A percentile compares a stretch with the other conserved stretches of the same genome.
These are phyloP conservation scores for Mesitornis unicolor DNA, from an alignment of 2,113 vertebrate species.

Conservation along the genomic window DNA sequence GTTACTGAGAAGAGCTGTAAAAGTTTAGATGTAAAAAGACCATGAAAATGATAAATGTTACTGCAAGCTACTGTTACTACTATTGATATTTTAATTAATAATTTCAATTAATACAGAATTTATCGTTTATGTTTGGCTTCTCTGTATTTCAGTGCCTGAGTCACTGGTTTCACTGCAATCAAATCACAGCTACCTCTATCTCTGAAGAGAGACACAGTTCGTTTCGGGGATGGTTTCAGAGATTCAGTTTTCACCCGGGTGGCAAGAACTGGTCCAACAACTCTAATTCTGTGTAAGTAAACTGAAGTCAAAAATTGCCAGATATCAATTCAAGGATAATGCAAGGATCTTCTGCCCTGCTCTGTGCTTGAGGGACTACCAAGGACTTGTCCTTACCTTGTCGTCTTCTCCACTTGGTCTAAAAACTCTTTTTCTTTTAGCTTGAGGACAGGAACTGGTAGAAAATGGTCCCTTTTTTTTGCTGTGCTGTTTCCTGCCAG, in stretches of 20 bases:
- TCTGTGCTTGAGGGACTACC: too few species aligned
- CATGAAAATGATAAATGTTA: neutral
- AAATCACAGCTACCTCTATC: neutral
- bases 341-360: too few species aligned
- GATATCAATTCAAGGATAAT: neutral
- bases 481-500: neutral
- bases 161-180: neutral
- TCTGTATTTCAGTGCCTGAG: neutral
- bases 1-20: neutral
- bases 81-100: neutral
- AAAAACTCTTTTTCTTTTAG: neutral
- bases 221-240: neutral
- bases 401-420: neutral
- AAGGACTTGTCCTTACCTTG: accelerated
- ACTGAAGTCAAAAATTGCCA: neutral
- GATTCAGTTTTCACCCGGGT: slow-evolving; percentile 1
- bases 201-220: slow-evolving; percentile 3
- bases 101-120: neutral
- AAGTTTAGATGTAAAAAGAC: neutral
- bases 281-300: neutral
- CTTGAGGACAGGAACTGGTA: neutral
- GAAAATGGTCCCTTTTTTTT: neutral
- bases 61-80: neutral
- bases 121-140: neutral
- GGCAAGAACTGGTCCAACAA: slow-evolving; percentile 5